Base-by-base conservation (phyloP, 2,113 vertebrate species). In the Myrmecobius fasciatus region DNA sequence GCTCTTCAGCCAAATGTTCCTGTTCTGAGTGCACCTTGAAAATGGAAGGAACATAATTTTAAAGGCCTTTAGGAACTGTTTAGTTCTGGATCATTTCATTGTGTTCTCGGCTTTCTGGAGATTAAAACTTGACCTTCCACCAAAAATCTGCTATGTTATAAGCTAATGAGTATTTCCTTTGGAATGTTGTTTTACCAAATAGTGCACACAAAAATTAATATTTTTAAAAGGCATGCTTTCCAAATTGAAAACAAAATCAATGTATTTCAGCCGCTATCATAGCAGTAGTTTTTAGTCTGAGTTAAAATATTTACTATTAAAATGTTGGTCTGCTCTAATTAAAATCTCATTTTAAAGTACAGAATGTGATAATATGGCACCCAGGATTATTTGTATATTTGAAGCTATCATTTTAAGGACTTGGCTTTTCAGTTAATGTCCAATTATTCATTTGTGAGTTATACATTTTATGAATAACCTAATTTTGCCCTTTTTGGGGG, bases 11-110 rank as follows among this genome's bases (percentile, higher is more conserved):
- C 26, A 11, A 93, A 0, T 49, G 49, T 91, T 92, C 89, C 83
- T 92, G 60, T 48, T 43, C n/a, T 56, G 28, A 7, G 0, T 48
- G 25, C 91, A 96, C 54, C 36, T 91, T 91, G 53, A 3, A 94
- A 91, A 96, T 22, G 3, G 90, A 75, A 54, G 6, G 26, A 26
- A 95, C 89, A 24, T 25, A 4, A 5, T 25, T 95, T 89, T 31
- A 28, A 60, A 54, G 93, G 92, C 17, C n/a, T 47, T 0, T 51
- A 94, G 94, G 92, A 48, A 47, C 49, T 22, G 36, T 53, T 94
- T 91, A 89, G 56, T 95, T 53, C 47, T 91, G 96, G 94, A 89
- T 94, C 83, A 95, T 94, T 95, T 92, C 93, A 95, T 96, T 94
- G 56, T 93, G 94, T 95, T 88, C 53, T 93, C 88, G 91, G 0